Percentiles rank a stretch among this genome's conserved stretches.
Conservation (phyloP, 2,888 invertebrate species). For the Leucozona laternaria region DNA sequence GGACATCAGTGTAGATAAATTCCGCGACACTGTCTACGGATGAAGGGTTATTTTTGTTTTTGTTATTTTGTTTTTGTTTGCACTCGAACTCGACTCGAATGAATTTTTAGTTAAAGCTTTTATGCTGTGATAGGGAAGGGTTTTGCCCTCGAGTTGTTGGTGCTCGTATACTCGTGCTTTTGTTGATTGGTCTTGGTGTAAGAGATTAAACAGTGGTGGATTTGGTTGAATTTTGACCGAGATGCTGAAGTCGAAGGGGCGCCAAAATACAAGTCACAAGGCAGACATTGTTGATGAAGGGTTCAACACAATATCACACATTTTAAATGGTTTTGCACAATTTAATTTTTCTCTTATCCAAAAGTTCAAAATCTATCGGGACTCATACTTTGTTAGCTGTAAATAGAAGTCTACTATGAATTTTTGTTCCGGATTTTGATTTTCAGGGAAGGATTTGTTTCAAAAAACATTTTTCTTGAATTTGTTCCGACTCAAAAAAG, state of each 20-base stretch:
- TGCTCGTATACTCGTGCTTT: background rate
- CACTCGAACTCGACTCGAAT: slow-evolving; percentile 7
- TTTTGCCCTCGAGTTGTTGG: background rate
- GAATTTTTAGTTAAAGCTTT: slow-evolving; percentile 18
- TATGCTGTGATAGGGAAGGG: background rate
- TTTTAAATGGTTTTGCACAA: no score
- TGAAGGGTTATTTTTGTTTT: slow-evolving; percentile 46
- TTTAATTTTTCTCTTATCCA: no score
- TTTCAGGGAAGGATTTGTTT: no score
- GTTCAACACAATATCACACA: no score
- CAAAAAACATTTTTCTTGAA: no score
- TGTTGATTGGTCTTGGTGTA: background rate
- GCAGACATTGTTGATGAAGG: no score
- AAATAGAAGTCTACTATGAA: no score
- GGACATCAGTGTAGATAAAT: slow-evolving; percentile 65
- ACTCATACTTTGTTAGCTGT: no score
- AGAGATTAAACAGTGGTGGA: no score
- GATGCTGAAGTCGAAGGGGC: background rate
- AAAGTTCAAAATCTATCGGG: no score
- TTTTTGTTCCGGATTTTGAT: no score
- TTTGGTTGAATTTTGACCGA: background rate
- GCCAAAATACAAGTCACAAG: background rate
- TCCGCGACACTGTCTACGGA: slow-evolving; percentile 67
- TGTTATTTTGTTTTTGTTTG: slow-evolving; percentile 25
- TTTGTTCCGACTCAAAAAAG: no score